These are phyloP conservation scores for Macrophya alboannulata DNA, from an alignment of 2,888 invertebrate species.

Conservation along the genomic window DNA sequence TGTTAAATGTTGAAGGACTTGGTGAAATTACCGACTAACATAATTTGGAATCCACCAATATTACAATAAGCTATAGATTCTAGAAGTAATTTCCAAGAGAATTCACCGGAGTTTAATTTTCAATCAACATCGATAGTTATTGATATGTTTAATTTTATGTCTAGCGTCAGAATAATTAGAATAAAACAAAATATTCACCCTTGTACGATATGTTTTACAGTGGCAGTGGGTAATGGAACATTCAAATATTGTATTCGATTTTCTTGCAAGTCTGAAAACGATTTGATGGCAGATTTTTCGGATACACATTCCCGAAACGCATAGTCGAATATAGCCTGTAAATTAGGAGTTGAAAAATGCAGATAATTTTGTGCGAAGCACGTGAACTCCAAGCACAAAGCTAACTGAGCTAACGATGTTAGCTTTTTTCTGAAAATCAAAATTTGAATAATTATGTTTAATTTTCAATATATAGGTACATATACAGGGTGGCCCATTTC, in stretches of 20 bases:
- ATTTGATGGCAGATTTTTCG: constrained; percentile 66
- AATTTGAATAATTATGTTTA: not conserved
- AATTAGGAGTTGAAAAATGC: constrained; percentile 66
- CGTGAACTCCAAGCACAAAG: constrained; percentile 73
- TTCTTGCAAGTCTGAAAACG: constrained; percentile 61
- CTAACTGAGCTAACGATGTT: constrained; percentile 70
- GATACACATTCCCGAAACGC: constrained; percentile 68
- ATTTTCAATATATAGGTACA: too few relatives aligned
- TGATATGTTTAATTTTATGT: not conserved
- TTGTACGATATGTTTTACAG: constrained; percentile 64
- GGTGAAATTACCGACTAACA: too few relatives aligned
- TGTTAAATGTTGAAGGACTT: too few relatives aligned
- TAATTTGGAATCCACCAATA: not conserved
- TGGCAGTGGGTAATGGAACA: constrained; percentile 62
- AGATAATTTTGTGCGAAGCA: constrained; percentile 70
- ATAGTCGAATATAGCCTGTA: constrained; percentile 67
- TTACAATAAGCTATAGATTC: not conserved
- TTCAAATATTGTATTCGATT: constrained; percentile 60
- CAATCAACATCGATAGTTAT: not conserved
- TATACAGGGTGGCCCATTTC: too few relatives aligned
- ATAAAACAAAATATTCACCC: constrained; percentile 63
- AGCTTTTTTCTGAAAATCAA: constrained; percentile 67
- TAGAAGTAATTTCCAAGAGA: not conserved
- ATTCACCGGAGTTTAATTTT: not conserved
- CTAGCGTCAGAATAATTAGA: not conserved